A percentile compares a stretch with the other conserved stretches of the same genome.
Evolutionary conservation across 2,113 vertebrate species (phyloP).

Genomic region (Cettia cetti): DNA sequence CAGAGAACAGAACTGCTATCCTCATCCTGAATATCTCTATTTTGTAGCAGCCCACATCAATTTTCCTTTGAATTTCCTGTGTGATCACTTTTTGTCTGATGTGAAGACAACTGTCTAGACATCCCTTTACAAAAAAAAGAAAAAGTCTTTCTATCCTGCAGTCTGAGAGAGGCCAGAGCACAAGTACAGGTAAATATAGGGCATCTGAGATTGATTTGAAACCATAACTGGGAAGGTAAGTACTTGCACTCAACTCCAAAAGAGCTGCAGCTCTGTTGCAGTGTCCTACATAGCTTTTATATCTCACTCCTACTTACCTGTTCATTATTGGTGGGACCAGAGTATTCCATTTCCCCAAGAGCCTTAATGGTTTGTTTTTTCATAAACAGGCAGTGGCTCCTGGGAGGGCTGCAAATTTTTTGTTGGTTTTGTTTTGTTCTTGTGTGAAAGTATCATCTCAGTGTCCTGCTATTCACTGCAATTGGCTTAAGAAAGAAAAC

Average conservation of each 20-base stretch:
- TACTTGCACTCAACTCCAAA: background rate
- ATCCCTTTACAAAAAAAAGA: background rate
- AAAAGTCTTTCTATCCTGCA: background rate
- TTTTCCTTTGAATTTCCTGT: conserved; percentile 28
- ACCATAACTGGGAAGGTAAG: conserved; percentile 18
- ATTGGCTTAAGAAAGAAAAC: background rate
- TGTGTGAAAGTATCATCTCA: background rate
- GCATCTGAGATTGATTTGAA: conserved; percentile 34
- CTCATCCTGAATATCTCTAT: background rate
- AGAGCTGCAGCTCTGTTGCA: background rate
- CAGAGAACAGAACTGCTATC: background rate
- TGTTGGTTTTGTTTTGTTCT: background rate
- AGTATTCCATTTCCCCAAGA: conserved; percentile 19
- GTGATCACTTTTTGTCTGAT: conserved; percentile 42
- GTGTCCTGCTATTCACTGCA: background rate
- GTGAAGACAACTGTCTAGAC: conserved; percentile 63
- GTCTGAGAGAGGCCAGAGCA: conserved; percentile 4
- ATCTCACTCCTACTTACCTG: background rate
- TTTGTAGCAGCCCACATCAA: background rate
- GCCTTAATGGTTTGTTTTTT: conserved; percentile 18
- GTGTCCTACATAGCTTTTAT: background rate
- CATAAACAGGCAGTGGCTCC: conserved; percentile 16
- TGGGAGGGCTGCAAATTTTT: background rate
- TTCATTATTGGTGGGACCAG: background rate
- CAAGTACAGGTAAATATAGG: conserved; percentile 2